Base-by-base conservation (phyloP, 2,113 vertebrate species). In the Theristicus caerulescens region DNA sequence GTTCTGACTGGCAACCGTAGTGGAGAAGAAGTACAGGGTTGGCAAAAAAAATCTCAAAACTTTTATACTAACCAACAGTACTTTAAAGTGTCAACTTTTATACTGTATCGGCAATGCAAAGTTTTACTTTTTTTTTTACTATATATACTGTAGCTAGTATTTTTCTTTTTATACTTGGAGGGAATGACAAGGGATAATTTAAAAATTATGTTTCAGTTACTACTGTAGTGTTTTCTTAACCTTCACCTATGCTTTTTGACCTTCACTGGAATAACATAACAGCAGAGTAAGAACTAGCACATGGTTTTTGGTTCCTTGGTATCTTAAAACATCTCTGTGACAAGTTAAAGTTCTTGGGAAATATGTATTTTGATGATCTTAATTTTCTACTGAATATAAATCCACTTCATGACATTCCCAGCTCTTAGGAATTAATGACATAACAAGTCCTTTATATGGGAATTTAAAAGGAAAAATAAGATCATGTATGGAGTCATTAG, bases 341-440 rank as follows among this genome's bases (percentile, higher is more conserved):
- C 61, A 81, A 66, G 44, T 74, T 95, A 78, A 90, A 95, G 87
- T 58, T 93, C 72, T 58, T 74, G 86, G 12, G 49, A 92, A 87
- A 93, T 69, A 72, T 65, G 62, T 88, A 83, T 97, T 96, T 96
- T 95, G 42, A 94, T 93, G 16, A 79, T 81, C 54, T 79, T 94
- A 86, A 67, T 93, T 88, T 71, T 78, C 12, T 91, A 83, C 13
- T 81, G 40, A 91, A 74, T 87, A 47, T 74, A 59, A 96, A 49
- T 69, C 51, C 66, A 54, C 78, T 73, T 93, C 38, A 96, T 77
- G 69, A 83, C 80, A 55, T 62, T 36, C 52, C 76, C 82, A 95
- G 71, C 83, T 96, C 87, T 73, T 91, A 82, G 62, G 87, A 96
- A 96, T 86, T 91, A 44, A 59, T 83, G 83, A 87, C 88, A 85